A percentile compares a stretch with the other conserved stretches of the same genome.
phyloP scores from a whole-genome alignment of 2,797 vertebrate species.

The Myripristis murdjan region DNA sequence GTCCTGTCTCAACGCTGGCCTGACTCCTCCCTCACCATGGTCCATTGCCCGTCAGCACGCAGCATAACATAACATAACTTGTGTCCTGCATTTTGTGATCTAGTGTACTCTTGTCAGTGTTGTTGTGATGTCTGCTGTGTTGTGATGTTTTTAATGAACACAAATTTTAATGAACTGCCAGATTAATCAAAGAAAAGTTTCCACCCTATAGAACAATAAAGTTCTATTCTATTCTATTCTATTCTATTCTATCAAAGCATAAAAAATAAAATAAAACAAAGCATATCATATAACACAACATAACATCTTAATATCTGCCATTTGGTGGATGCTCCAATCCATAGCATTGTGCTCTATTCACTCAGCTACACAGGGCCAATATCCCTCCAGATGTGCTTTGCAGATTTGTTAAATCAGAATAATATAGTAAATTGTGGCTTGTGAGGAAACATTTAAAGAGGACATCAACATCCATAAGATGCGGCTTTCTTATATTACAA shows the following conservation, averaged over 20 bases:
- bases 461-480: slow-evolving; percentile 38
- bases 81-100: too few relatives aligned
- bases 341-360: background rate
- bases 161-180: too few relatives aligned
- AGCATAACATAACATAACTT: too few relatives aligned
- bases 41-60: too few relatives aligned
- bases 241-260: background rate
- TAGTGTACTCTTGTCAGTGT: too few relatives aligned
- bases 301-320: too few relatives aligned
- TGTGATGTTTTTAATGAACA: too few relatives aligned
- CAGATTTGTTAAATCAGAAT: slow-evolving; percentile 23
- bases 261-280: background rate
- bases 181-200: too few relatives aligned
- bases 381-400: background rate
- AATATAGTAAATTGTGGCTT: slow-evolving; percentile 14
- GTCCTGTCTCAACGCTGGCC: slow-evolving; percentile 44
- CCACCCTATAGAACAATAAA: too few relatives aligned
- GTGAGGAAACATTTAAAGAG: slow-evolving; percentile 33
- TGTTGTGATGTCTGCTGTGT: too few relatives aligned
- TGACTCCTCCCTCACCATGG: slow-evolving; percentile 48
- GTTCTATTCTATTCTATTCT: too few relatives aligned
- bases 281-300: slow-evolving; percentile 15
- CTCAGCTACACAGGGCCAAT: background rate
- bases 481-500: slow-evolving; percentile 71
- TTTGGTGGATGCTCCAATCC: too few relatives aligned